Conservation (phyloP, 1,140 invertebrate genomes). For the Scaptomyza graminum region DNA sequence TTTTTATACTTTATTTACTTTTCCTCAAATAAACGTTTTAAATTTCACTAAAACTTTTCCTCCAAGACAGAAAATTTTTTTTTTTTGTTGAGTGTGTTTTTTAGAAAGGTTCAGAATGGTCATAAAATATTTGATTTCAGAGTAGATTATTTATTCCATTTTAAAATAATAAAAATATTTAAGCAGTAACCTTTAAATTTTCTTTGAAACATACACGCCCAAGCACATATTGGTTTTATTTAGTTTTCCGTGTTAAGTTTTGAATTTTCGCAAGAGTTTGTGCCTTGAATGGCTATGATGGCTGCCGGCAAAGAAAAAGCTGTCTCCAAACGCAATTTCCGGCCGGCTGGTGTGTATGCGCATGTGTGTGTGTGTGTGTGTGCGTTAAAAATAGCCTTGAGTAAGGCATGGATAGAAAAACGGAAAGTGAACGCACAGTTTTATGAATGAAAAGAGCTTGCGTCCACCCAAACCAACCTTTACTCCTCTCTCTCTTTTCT, state of each 20-base stretch:
- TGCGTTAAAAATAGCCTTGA: slow-evolving; percentile 78
- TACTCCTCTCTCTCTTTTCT: not conserved
- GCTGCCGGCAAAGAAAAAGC: slow-evolving; percentile 12
- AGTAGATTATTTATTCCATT: too few species aligned
- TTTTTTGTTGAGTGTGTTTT: too few species aligned
- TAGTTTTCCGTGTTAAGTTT: not conserved
- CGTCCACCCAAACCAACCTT: not conserved
- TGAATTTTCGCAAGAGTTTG: not conserved
- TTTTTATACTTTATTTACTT: too few species aligned
- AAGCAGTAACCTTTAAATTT: too few species aligned
- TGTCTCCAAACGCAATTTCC: slow-evolving; percentile 48
- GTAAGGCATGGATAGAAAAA: slow-evolving; percentile 36
- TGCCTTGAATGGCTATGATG: not conserved
- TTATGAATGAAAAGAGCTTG: slow-evolving; percentile 71
- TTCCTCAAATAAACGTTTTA: too few species aligned
- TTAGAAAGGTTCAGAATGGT: too few species aligned
- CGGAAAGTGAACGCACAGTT: slow-evolving; percentile 58
- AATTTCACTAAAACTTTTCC: too few species aligned
- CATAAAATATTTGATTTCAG: too few species aligned
- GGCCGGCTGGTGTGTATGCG: slow-evolving; percentile 38
- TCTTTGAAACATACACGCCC: too few species aligned
- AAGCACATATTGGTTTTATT: not conserved
- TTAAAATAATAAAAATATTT: too few species aligned
- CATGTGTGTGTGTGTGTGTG: too few species aligned
- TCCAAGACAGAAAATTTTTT: too few species aligned